These are phyloP conservation scores for Mus caroli DNA, from an alignment of 2,797 vertebrate species.

Conservation along the genomic window DNA sequence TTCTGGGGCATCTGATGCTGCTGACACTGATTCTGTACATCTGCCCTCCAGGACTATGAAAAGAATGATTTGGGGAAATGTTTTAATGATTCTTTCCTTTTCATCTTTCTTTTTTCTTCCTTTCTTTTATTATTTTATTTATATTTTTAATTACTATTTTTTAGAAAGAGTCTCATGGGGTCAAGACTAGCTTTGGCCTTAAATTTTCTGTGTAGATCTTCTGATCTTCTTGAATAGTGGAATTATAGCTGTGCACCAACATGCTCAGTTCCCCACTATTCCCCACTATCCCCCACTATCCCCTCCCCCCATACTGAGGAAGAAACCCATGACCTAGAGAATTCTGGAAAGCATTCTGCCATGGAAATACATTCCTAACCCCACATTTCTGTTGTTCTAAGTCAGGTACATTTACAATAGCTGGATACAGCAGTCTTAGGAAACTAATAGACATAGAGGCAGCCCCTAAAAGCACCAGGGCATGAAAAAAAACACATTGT, in stretches of 20 bases:
- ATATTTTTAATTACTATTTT: not conserved
- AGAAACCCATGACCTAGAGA: not conserved
- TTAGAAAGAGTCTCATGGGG: not conserved
- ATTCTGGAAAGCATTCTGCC: not conserved
- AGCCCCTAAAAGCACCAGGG: not conserved
- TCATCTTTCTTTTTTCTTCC: not conserved
- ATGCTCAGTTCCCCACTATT: not conserved
- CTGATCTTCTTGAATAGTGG: not conserved
- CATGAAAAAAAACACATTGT: not conserved
- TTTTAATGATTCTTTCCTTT: not conserved
- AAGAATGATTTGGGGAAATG: not conserved
- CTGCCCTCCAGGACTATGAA: not conserved
- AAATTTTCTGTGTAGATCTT: not conserved
- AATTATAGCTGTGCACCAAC: not conserved
- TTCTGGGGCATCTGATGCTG: not conserved
- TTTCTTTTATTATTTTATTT: not conserved
- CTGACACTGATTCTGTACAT: not conserved
- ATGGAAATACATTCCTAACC: not conserved
- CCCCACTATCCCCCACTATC: not conserved
- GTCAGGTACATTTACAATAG: not conserved
- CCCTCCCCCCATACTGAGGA: not conserved
- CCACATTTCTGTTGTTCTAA: constrained; percentile 6
- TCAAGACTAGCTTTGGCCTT: not conserved
- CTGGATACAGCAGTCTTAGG: not conserved
- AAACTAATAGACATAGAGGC: not conserved